Conservation (phyloP, 2,797 vertebrate species). For the Parambassis ranga region DNA sequence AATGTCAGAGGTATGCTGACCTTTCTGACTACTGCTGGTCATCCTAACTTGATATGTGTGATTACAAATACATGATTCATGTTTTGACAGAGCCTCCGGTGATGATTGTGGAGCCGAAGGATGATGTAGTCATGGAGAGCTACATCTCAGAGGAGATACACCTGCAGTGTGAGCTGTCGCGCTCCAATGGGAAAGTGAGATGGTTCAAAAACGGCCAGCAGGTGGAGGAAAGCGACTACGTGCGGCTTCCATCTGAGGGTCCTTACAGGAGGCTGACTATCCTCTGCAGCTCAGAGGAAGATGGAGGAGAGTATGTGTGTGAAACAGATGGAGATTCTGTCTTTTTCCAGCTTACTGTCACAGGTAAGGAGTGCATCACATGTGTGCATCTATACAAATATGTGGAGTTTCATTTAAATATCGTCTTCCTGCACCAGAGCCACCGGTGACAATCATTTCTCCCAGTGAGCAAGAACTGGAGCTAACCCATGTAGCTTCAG, state of each 20-base stretch:
- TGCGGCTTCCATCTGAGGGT: constrained; percentile 81
- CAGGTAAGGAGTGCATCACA: no score
- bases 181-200: constrained; percentile 64
- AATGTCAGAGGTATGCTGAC: constrained; percentile 76
- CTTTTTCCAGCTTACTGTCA: constrained; percentile 87
- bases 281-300: constrained; percentile 57
- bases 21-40: not conserved
- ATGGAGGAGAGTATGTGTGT: constrained; percentile 90
- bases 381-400: no score
- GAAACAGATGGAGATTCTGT: constrained; percentile 88
- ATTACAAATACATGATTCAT: no score
- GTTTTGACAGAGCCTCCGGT: constrained; percentile 89
- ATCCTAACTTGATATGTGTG: no score
- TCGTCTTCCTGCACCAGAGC: constrained; percentile 71
- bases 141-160: constrained; percentile 77
- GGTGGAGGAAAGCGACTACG: constrained; percentile 63
- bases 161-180: constrained; percentile 89
- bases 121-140: constrained; percentile 80
- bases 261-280: constrained; percentile 79
- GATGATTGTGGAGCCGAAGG: constrained; percentile 85
- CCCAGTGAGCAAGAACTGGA: constrained; percentile 82
- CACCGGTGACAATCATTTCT: constrained; percentile 82
- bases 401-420: not conserved
- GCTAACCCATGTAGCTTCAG: constrained; percentile 73
- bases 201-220: constrained; percentile 91